phyloP scores from a whole-genome alignment of 2,797 vertebrate genomes.

The Heliangelus exortis region DNA sequence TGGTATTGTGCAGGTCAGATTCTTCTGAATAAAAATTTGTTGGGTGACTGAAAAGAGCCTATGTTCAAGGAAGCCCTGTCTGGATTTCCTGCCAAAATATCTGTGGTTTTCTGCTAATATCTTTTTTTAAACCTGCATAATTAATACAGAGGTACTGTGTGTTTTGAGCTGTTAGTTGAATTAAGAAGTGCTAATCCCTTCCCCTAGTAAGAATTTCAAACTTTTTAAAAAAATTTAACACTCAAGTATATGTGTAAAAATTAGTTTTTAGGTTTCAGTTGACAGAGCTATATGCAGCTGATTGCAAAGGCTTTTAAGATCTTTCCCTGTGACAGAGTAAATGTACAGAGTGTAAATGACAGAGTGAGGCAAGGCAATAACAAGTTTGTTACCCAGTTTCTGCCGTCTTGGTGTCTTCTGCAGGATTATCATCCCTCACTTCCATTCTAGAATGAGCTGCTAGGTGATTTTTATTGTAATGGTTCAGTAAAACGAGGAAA shows the following conservation, averaged over 20 bases:
- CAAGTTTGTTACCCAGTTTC: background rate
- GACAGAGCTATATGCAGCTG: background rate
- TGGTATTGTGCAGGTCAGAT: background rate
- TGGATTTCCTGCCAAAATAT: background rate
- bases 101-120: background rate
- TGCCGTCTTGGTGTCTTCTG: background rate
- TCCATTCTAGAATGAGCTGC: background rate
- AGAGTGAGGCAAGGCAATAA: background rate
- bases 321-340: background rate
- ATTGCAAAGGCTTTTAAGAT: background rate
- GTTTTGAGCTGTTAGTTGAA: background rate
- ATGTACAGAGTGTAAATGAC: background rate
- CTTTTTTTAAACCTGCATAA: background rate
- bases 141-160: background rate
- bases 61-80: background rate
- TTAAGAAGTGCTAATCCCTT: background rate
- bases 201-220: background rate
- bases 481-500: constrained; percentile 18
- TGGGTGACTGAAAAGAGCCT: background rate
- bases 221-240: background rate
- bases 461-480: background rate
- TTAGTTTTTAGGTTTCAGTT: background rate
- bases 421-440: background rate
- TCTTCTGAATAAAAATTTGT: background rate
- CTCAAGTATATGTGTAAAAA: background rate